Evolutionary conservation across 2,113 vertebrate genomes (phyloP), one percentile per base, ranked within the genome.

Genomic region (Lanius collurio): DNA sequence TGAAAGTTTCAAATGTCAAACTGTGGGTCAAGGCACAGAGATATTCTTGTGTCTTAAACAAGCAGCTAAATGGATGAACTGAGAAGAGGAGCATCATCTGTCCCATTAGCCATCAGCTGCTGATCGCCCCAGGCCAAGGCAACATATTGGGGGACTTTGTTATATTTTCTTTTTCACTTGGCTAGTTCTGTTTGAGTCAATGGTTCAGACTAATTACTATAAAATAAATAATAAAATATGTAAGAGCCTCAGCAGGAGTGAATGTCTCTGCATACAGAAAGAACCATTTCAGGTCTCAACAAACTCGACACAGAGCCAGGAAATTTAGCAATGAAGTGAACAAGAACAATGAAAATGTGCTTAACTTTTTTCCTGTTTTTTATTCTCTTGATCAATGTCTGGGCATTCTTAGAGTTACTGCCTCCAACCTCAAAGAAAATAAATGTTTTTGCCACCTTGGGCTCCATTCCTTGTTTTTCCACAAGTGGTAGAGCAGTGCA

Each of bases 151-250:
- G 64, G 88, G 80, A 93, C 94, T 96, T 96, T 82, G 96, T 96
- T 96, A 75, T 93, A 93, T 96, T 96, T 96, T 96, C 90, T 94
- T 96, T 96, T 94, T 96, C 96, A 96, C 93, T 96, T 94, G 95
- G 92, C 88, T 97, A 76, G 94, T 93, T 97, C 93, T 89, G 73
- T 84, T 79, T 97, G 94, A 97, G 88, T 97, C 96, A 96, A 76
- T 97, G 95, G 90, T 68, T 96, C 92, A 94, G 90, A 96, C 86
- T 97, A 96, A 97, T 97, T 97, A 33, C 92, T 64, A 81, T 85
- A 94, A 96, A 96, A 96, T 94, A 97, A 95, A 97, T 94, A 97
- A 96, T 95, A 89, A 96, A 96, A 83, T 89, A 62, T 55, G 69
- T 71, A 75, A 90, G 73, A 92, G 35, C 49, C 76, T 67, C 90